Base-by-base conservation (phyloP, 2,113 vertebrate species). In the Equus quagga region DNA sequence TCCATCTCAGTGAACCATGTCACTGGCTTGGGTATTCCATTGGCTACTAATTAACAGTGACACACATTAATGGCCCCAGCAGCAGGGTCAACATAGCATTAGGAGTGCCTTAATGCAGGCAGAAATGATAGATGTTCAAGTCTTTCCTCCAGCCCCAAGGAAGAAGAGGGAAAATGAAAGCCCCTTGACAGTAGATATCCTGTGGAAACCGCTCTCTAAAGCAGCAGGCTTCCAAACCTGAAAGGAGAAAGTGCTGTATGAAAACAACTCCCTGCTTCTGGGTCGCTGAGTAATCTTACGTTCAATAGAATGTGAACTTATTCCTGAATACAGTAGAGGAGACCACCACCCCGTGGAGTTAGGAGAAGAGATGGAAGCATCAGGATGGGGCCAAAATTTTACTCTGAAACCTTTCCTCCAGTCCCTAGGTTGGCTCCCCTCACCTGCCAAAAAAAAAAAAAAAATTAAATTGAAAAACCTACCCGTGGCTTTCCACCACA, bases 1-100 rank as follows among this genome's bases (percentile, higher is more conserved):
- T 98, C 98, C 93, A 97, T 98, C 98, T 98, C 92, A 93, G 86
- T 94, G 98, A 97, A 98, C 97, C 94, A 88, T 88, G 98, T 98
- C 96, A 56, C 98, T 67, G 98, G 92, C 96, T 96, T 97, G 96
- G 90, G 86, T 94, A 92, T 98, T 97, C 96, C 91, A 94, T 6
- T 94, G 92, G 89, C 92, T 98, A 92, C 97, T 98, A 98, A 98
- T 98, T 97, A 97, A 97, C 94, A 96, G 72, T 96, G 98, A 95
- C 97, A 98, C 94, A 96, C 98, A 97, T 92, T 98, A 92, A 97
- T 23, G 24, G 88, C 87, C 90, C 56, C 84, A 85, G 94, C 80
- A 94, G 60, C 92, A 73, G 97, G 93, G 96, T 98, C 94, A 96
- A 56, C 83, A 33, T 65, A 75, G 95, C 92, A 70, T 79, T 76